Evolutionary conservation across 2,113 vertebrate species (phyloP).

Genomic region (Pedetes capensis): DNA sequence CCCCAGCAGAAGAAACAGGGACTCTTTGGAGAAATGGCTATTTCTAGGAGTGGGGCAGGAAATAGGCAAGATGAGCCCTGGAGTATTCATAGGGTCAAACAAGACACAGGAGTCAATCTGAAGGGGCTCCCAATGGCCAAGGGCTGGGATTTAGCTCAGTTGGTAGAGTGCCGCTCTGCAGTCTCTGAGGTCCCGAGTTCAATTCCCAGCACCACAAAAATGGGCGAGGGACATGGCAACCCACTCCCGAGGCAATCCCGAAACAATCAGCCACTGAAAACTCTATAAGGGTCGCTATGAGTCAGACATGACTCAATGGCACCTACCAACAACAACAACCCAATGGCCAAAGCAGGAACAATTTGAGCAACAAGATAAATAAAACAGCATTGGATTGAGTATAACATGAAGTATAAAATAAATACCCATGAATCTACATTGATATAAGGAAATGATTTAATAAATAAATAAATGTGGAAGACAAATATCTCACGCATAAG

Average conservation of each 20-base stretch:
- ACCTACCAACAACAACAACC: no score
- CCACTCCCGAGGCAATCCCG: no score
- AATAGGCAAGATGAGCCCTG: not conserved
- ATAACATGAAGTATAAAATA: not conserved
- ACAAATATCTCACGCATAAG: not conserved
- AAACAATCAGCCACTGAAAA: no score
- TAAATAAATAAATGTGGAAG: not conserved
- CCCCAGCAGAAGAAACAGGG: not conserved
- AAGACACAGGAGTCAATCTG: not conserved
- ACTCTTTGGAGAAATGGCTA: not conserved
- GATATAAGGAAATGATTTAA: not conserved
- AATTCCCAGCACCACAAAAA: no score
- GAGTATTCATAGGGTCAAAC: not conserved
- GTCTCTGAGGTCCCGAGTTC: no score
- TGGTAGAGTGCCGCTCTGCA: no score
- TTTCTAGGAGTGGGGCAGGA: not conserved
- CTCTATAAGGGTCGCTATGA: no score
- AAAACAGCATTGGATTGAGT: not conserved
- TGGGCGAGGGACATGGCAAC: no score
- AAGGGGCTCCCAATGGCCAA: not conserved
- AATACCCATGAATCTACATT: not conserved
- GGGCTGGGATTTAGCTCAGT: no score
- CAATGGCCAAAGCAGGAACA: not conserved
- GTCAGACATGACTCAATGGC: no score
- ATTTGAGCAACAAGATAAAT: slow-evolving; percentile 28